Conservation (phyloP, 2,888 invertebrate species). For the Cantharis rustica region DNA sequence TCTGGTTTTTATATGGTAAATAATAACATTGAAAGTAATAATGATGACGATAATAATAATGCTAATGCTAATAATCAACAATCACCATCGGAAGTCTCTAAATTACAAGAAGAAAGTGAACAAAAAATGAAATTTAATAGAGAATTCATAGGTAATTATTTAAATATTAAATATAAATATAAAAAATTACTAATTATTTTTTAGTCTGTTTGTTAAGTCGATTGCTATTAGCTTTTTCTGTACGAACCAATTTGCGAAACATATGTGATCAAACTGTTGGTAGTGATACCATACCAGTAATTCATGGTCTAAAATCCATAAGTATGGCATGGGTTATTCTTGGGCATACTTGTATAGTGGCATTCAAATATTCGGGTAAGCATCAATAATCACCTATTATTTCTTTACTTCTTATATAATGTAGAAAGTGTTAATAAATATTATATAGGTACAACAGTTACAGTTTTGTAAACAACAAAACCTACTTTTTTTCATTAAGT, state of each 20-base stretch:
- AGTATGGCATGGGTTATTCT: constrained; percentile 71
- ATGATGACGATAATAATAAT: constrained; percentile 32
- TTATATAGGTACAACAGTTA: neutral
- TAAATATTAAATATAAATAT: neutral
- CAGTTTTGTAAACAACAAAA: neutral
- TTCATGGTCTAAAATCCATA: constrained; percentile 67
- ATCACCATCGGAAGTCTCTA: constrained; percentile 28
- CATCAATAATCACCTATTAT: neutral
- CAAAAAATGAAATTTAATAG: constrained; percentile 22
- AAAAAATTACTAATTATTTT: constrained; percentile 19
- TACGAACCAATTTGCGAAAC: constrained; percentile 77
- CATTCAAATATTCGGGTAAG: constrained; percentile 77
- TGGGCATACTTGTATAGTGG: constrained; percentile 77
- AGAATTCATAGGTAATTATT: constrained; percentile 12
- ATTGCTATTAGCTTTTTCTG: constrained; percentile 77
- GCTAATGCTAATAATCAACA: constrained; percentile 10
- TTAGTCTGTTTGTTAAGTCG: constrained; percentile 67
- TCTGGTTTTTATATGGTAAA: constrained; percentile 49
- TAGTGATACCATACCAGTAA: constrained; percentile 77
- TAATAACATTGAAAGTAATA: constrained; percentile 19
- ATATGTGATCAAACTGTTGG: constrained; percentile 80
- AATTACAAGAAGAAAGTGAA: constrained; percentile 18
- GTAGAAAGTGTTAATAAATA: neutral
- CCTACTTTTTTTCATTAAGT: neutral
- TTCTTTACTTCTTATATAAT: neutral